phyloP scores from a whole-genome alignment of 2,113 vertebrate species.

The Pantherophis guttatus region DNA sequence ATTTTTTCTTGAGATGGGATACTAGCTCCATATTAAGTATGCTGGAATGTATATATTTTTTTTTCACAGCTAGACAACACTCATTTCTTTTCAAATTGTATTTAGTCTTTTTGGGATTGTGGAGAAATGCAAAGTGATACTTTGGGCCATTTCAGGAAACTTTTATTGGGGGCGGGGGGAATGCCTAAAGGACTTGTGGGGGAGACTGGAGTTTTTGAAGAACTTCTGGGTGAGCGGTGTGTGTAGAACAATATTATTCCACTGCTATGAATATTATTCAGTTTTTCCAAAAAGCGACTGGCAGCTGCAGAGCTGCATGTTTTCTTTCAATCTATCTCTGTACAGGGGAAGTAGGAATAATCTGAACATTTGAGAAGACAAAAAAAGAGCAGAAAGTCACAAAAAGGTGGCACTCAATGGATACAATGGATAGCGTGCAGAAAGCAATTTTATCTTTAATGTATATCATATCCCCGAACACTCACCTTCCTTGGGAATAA shows the following conservation, averaged over 20 bases:
- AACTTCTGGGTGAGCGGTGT: not conserved
- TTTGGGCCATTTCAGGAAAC: not conserved
- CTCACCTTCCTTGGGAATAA: not conserved
- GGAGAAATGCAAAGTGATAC: not conserved
- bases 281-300: not conserved
- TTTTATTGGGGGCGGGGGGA: not conserved
- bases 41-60: not conserved
- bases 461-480: not conserved
- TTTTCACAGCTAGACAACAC: not conserved
- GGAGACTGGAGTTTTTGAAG: not conserved
- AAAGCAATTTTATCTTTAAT: not conserved
- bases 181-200: not conserved
- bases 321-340: not conserved
- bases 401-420: not conserved
- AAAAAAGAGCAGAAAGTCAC: not conserved
- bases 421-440: not conserved
- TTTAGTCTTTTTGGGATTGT: not conserved
- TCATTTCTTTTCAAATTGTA: conserved; percentile 15
- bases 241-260: not conserved
- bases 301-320: not conserved
- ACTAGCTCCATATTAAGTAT: not conserved
- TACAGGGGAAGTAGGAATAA: not conserved
- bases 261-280: not conserved
- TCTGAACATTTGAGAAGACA: not conserved
- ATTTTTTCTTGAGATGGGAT: not conserved